Conservation (phyloP, 2,113 vertebrate species). For the Chaenogobius annularis region DNA sequence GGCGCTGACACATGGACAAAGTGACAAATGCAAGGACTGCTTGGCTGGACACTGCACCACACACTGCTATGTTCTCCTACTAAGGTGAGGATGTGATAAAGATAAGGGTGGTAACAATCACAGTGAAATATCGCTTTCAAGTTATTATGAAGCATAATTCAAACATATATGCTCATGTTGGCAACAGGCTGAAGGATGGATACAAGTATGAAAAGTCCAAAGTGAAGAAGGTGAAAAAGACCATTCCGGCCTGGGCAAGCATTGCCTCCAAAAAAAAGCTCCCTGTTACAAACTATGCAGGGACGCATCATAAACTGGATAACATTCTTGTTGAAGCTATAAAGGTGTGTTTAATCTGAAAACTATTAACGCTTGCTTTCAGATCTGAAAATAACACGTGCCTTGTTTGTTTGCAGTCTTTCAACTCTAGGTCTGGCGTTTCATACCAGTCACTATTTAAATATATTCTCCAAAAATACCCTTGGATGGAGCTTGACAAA, state of each 20-base stretch:
- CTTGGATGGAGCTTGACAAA: constrained; percentile 89
- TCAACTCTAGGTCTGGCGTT: constrained; percentile 86
- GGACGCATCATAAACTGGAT: constrained; percentile 91
- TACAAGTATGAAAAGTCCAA: constrained; percentile 85
- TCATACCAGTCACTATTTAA: constrained; percentile 91
- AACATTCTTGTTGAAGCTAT: constrained; percentile 93
- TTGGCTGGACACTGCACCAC: constrained; percentile 73
- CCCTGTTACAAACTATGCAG: constrained; percentile 85
- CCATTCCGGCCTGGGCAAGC: constrained; percentile 94
- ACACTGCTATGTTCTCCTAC: constrained; percentile 78
- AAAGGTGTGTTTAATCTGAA: constrained; percentile 71
- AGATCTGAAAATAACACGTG: not conserved
- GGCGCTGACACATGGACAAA: constrained; percentile 69
- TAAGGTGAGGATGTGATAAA: constrained; percentile 71
- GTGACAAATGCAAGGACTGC: constrained; percentile 77
- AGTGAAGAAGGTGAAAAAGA: constrained; percentile 94
- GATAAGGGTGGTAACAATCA: constrained; percentile 72
- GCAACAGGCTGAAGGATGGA: constrained; percentile 87
- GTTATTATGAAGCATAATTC: constrained; percentile 28
- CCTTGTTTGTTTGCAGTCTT: constrained; percentile 75
- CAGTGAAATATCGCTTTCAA: constrained; percentile 74
- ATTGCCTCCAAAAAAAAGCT: constrained; percentile 87
- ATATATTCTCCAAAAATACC: constrained; percentile 91
- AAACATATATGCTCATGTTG: constrained; percentile 50
- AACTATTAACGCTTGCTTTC: not conserved